Percentiles rank a stretch among this genome's conserved stretches.
phyloP scores from a whole-genome alignment of 2,113 vertebrate species.

The Cyanoramphus novaezelandiae region DNA sequence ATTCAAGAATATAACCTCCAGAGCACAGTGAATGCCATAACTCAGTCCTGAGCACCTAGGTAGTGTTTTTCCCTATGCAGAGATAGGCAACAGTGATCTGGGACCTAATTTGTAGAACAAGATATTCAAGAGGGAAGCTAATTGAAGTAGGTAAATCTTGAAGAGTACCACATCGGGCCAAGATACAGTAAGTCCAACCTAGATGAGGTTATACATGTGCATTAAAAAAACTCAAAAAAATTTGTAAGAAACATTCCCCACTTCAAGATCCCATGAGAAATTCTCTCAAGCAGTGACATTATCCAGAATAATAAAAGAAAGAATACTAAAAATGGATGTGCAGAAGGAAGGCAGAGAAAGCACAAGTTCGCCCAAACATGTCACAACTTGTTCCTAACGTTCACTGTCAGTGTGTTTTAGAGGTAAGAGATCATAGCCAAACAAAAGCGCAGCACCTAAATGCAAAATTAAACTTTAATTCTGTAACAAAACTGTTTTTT shows the following conservation, averaged over 20 bases:
- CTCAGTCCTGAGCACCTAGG: not conserved
- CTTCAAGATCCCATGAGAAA: constrained; percentile 59
- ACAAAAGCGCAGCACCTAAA: not conserved
- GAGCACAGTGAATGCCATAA: not conserved
- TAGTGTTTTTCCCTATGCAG: not conserved
- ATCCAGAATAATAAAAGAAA: constrained; percentile 28
- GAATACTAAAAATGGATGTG: constrained; percentile 51
- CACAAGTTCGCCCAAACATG: constrained; percentile 14
- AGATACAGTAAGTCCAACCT: constrained; percentile 56
- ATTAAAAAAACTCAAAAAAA: constrained; percentile 60
- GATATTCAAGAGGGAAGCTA: constrained; percentile 56
- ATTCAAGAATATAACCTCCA: not conserved
- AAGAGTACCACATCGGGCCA: constrained; percentile 56
- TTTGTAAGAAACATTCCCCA: constrained; percentile 46
- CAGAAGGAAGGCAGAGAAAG: not conserved
- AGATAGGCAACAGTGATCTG: not conserved
- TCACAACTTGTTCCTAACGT: not conserved
- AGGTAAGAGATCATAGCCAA: constrained; percentile 22
- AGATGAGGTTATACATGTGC: constrained; percentile 61
- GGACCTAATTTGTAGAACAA: constrained; percentile 53
- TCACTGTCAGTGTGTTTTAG: not conserved
- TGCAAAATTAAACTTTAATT: not conserved
- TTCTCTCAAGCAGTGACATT: constrained; percentile 62
- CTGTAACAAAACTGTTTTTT: not conserved
- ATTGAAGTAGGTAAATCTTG: constrained; percentile 60